These are phyloP conservation scores for Eutolmus rufibarbis DNA, from an alignment of 2,888 invertebrate genomes.

Conservation along the genomic window DNA sequence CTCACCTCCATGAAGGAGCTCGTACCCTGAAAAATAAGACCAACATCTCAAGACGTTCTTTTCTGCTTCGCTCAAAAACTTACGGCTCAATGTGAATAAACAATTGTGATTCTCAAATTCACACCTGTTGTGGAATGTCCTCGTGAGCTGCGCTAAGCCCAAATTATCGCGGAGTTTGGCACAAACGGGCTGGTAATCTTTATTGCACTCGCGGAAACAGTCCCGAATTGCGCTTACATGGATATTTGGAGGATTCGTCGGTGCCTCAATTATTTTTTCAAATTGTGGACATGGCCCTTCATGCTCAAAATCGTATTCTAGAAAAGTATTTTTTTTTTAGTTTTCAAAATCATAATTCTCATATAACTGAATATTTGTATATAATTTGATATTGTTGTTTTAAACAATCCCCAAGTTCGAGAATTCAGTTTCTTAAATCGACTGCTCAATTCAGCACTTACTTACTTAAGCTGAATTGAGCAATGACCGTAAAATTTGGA, in stretches of 20 bases:
- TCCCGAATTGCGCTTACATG: background rate
- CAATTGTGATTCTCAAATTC: slow-evolving; percentile 27
- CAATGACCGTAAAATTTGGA: too few species aligned
- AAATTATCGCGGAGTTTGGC: background rate
- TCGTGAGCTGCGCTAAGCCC: background rate
- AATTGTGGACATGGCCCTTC: background rate
- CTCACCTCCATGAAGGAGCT: background rate
- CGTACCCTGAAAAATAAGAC: background rate
- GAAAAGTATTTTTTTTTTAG: background rate
- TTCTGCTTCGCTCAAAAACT: background rate
- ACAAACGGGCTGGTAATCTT: background rate
- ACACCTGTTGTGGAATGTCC: slow-evolving; percentile 6
- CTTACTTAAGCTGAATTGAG: too few species aligned
- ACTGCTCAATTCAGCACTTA: background rate
- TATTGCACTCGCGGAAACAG: background rate
- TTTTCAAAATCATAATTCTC: background rate
- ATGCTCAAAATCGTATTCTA: background rate
- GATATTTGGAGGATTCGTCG: background rate
- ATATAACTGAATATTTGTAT: too few species aligned
- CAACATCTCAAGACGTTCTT: background rate
- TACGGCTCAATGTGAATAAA: background rate
- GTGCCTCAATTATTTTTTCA: background rate
- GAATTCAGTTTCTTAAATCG: background rate
- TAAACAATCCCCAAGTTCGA: too few species aligned
- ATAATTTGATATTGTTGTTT: too few species aligned